Evolutionary conservation across 2,888 invertebrate species (phyloP), one percentile per base, ranked within the genome.

Genomic region (Rhogogaster chlorosoma): DNA sequence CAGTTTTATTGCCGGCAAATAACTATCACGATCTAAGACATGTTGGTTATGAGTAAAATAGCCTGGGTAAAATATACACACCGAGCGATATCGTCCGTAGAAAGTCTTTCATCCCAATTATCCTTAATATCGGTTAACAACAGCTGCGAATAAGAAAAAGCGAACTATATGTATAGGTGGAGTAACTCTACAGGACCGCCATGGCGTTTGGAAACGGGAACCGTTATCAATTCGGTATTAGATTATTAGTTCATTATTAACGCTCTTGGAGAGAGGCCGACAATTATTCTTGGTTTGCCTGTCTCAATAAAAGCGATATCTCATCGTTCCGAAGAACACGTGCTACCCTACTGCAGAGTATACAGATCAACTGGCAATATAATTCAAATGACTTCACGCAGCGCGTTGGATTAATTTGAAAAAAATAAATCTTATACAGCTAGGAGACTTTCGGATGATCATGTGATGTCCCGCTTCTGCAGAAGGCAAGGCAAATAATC

Each of bases 381-480:
- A 7, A 61, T 38, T 80, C 12, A 38, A 57, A 57, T 61, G 38
- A 80, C 38, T 61, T 61, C 80, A 80, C 80, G 57, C 61, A 15
- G 22, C 26, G 61, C 29, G 22, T 38, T 22, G 26, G 38, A 57
- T 49, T 22, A 10, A 61, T 80, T 80, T 6, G 22, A 15, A 38
- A 57, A 78, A 32, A 78, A 3, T 71, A 38, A 38, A 26, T 71
- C n/a, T n/a, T 71, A 10, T 53, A n/a, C 77, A 29, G 32, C 32
- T n/a, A 29, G 77, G 77, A 53, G 77, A 77, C 53, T 77, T 32
- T 77, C 77, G 18, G 77, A 42, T 4, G 71, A 42, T 53, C 49
- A 45, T 70, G 32, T 36, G 70, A 38, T 77, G 53, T 53, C 26
- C 53, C 32, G 77, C 32, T 49, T 53, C 53, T 53, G 29, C 29